These are phyloP conservation scores for Myrmecophaga tridactyla DNA, from an alignment of 2,113 vertebrate genomes.

Conservation along the genomic window DNA sequence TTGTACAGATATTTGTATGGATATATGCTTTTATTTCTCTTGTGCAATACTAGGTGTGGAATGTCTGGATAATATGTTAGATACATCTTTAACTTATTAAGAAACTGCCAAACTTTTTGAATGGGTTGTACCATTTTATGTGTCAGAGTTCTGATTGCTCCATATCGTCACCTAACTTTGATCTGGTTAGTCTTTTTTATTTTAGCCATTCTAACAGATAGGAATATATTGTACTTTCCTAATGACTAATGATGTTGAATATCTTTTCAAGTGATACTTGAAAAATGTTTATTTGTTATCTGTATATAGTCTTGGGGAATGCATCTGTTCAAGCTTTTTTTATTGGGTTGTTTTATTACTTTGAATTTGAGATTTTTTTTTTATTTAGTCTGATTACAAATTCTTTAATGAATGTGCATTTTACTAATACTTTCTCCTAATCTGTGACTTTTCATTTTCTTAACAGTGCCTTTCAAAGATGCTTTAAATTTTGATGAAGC, in stretches of 20 bases:
- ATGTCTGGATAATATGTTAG: neutral
- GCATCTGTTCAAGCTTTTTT: neutral
- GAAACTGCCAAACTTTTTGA: neutral
- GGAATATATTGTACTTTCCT: neutral
- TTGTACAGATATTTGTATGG: neutral
- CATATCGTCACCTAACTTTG: neutral
- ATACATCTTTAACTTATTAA: neutral
- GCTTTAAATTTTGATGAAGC: conserved; percentile 16
- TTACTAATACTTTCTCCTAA: neutral
- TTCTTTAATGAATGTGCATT: neutral
- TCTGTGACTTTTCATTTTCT: no score
- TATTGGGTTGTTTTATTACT: neutral
- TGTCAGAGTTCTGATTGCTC: neutral
- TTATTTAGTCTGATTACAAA: neutral
- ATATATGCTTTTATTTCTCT: neutral
- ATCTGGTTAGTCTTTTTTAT: neutral
- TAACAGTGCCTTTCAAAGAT: conserved; percentile 10
- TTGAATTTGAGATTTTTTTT: neutral
- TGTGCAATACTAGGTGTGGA: neutral
- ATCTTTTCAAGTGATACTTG: neutral
- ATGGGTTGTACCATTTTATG: neutral
- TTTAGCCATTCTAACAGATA: neutral
- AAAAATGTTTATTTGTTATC: neutral
- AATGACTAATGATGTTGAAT: neutral
- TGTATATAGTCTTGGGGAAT: neutral